Evolutionary conservation across 2,797 vertebrate genomes (phyloP).

Genomic region (Monodelphis domestica): DNA sequence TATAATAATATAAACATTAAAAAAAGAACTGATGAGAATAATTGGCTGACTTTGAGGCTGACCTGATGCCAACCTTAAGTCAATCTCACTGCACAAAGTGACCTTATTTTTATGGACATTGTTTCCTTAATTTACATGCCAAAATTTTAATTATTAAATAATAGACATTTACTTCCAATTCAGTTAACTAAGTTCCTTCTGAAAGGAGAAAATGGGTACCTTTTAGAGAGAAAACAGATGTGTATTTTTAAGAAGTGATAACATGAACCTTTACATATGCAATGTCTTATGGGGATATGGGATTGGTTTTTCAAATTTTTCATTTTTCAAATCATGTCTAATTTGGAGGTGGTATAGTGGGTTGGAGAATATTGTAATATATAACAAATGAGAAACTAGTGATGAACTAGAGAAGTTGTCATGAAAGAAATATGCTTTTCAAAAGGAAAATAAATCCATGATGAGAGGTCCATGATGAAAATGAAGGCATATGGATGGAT

Average conservation of each 20-base stretch:
- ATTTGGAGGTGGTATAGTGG: not conserved
- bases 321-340: not conserved
- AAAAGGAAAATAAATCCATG: not conserved
- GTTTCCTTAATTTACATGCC: not conserved
- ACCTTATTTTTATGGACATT: not conserved
- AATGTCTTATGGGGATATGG: not conserved
- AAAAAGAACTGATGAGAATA: conserved; percentile 27
- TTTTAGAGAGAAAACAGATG: not conserved
- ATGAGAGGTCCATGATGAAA: not conserved
- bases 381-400: not conserved
- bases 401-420: not conserved
- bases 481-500: not conserved
- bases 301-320: not conserved
- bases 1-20: too few relatives aligned
- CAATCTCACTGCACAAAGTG: not conserved
- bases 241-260: not conserved
- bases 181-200: not conserved
- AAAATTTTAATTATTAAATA: not conserved
- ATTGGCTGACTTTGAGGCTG: conserved; percentile 10
- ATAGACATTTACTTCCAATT: not conserved
- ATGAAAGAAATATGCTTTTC: not conserved
- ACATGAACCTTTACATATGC: not conserved
- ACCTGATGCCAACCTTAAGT: not conserved
- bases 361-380: not conserved
- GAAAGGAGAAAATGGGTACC: not conserved